Percentiles rank a stretch among this genome's conserved stretches.
Conservation (phyloP, 2,888 invertebrate genomes). For the Trachelus iudaicus region DNA sequence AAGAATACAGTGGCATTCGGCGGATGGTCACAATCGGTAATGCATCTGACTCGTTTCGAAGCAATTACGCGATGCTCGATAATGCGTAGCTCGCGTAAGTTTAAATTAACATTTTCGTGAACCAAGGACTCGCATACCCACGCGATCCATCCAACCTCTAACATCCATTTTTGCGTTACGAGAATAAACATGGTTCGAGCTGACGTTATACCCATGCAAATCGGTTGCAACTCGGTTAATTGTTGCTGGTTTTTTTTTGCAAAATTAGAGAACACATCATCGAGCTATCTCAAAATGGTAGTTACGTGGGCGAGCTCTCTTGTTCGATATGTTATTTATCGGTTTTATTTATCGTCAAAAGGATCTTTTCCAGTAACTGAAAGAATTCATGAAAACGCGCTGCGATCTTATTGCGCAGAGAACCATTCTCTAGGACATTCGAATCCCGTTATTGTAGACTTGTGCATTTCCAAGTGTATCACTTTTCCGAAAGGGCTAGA, state of each 20-base stretch:
- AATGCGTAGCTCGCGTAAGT: no score
- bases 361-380: no score
- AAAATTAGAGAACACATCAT: slow-evolving; percentile 2
- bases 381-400: background rate
- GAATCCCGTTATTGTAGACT: slow-evolving; percentile 17
- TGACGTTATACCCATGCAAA: background rate
- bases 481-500: slow-evolving; percentile 42
- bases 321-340: background rate
- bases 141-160: slow-evolving; percentile 35
- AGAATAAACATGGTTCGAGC: slow-evolving; percentile 20
- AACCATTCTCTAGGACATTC: background rate
- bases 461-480: slow-evolving; percentile 24
- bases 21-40: no score
- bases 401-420: background rate
- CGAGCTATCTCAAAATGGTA: background rate
- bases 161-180: slow-evolving; percentile 26
- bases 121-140: slow-evolving; percentile 44
- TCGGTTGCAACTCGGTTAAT: background rate
- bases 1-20: no score
- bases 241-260: background rate
- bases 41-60: no score
- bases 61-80: no score
- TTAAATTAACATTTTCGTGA: background rate
- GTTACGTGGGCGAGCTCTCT: background rate
- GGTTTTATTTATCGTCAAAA: no score